A percentile compares a stretch with the other conserved stretches of the same genome.
Evolutionary conservation across 2,888 invertebrate species (phyloP).

Genomic region (Torymus texanus): DNA sequence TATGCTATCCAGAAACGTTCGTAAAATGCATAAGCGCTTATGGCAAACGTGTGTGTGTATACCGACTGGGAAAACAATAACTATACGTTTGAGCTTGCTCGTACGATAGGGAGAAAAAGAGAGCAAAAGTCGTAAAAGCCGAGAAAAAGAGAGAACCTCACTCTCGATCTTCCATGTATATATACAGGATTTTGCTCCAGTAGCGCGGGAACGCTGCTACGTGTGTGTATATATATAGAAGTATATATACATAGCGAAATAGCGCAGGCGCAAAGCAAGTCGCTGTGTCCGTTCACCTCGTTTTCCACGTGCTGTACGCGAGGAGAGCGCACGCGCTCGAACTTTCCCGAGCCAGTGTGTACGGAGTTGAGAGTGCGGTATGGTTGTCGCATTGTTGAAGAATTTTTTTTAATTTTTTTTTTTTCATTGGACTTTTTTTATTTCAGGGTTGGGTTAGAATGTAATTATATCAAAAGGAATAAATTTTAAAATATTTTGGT

Average conservation of each 20-base stretch:
- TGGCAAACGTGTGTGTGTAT: no score
- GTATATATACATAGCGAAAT: slow-evolving; percentile 24
- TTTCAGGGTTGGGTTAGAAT: no score
- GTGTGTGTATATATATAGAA: no score
- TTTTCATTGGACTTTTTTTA: neutral
- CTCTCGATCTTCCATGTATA: slow-evolving; percentile 32
- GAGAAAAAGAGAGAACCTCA: neutral
- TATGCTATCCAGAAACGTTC: neutral
- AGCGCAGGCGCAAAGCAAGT: slow-evolving; percentile 18
- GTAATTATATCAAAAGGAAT: no score
- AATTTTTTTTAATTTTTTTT: neutral
- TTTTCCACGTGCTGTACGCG: slow-evolving; percentile 32
- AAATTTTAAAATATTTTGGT: no score
- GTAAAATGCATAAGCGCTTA: neutral
- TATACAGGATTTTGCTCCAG: neutral
- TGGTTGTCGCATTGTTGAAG: no score
- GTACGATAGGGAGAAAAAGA: no score
- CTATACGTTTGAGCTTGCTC: no score
- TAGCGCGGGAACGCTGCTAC: no score
- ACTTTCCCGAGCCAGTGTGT: slow-evolving; percentile 24
- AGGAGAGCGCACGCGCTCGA: neutral
- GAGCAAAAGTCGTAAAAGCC: no score
- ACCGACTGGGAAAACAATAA: no score
- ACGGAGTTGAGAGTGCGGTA: neutral
- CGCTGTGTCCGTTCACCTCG: slow-evolving; percentile 46